phyloP scores from a whole-genome alignment of 1,140 invertebrate genomes.

The Aphelinus certus region DNA sequence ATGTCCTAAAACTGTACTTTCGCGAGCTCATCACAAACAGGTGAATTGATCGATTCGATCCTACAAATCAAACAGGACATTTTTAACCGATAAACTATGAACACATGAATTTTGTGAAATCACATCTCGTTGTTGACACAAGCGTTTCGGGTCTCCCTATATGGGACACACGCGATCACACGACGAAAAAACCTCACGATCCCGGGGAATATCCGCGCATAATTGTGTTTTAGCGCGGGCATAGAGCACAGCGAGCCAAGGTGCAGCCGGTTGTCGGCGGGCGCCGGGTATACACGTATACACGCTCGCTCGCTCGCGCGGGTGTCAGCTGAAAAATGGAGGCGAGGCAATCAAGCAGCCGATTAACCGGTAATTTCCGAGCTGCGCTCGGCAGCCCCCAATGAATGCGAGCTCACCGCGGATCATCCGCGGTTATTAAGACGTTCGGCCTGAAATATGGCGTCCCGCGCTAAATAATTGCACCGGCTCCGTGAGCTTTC shows the following conservation, averaged over 20 bases:
- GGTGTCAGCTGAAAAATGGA: slow-evolving; percentile 24
- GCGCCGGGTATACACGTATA: too few species aligned
- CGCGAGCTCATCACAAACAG: too few species aligned
- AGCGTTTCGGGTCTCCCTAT: too few species aligned
- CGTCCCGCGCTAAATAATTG: slow-evolving; percentile 59
- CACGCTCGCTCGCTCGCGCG: too few species aligned
- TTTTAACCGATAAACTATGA: too few species aligned
- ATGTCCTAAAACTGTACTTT: too few species aligned
- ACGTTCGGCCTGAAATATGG: slow-evolving; percentile 59
- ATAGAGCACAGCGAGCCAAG: background rate
- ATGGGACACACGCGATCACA: too few species aligned
- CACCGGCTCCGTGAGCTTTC: background rate
- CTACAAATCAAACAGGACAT: too few species aligned
- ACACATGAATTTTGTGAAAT: too few species aligned
- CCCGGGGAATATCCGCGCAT: slow-evolving; percentile 8
- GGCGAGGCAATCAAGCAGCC: slow-evolving; percentile 35
- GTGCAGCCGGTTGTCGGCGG: background rate
- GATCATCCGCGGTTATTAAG: slow-evolving; percentile 56
- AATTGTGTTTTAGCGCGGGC: slow-evolving; percentile 9
- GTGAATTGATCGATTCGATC: too few species aligned
- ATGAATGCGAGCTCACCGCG: background rate
- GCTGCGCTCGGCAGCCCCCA: background rate
- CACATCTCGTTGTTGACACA: too few species aligned
- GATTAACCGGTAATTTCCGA: slow-evolving; percentile 40
- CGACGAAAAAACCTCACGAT: slow-evolving; percentile 1